Percentiles rank a stretch among this genome's conserved stretches.
Conservation (phyloP, 2,113 vertebrate genomes). For the Castor canadensis region DNA sequence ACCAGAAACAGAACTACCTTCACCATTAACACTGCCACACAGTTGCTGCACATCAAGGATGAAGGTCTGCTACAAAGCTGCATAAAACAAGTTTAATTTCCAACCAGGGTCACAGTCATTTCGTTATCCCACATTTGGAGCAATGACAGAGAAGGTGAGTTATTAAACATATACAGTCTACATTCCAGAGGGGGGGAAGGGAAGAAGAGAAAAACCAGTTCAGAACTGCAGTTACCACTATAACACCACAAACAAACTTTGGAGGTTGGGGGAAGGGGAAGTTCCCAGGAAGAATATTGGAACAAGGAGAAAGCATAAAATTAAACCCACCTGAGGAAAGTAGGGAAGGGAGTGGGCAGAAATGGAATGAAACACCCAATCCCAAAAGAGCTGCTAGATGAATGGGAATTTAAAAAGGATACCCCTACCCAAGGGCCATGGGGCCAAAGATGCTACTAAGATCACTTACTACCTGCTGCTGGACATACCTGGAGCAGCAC, state of each 20-base stretch:
- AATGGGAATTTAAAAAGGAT: conserved; percentile 39
- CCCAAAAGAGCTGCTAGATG: conserved; percentile 24
- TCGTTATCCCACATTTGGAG: conserved; percentile 74
- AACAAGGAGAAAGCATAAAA: conserved; percentile 56
- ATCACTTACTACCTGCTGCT: conserved; percentile 65
- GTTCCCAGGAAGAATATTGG: conserved; percentile 51
- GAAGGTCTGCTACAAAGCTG: conserved; percentile 74
- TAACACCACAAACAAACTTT: conserved; percentile 70
- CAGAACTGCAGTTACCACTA: conserved; percentile 72
- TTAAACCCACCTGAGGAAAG: conserved; percentile 51
- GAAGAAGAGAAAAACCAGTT: conserved; percentile 69
- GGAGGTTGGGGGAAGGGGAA: neutral
- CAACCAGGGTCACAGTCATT: conserved; percentile 80
- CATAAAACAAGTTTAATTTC: conserved; percentile 86
- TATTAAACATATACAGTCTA: conserved; percentile 77
- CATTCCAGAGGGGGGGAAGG: conserved; percentile 72
- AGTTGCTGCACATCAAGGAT: conserved; percentile 66
- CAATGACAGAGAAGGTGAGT: conserved; percentile 75
- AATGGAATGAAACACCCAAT: conserved; percentile 49
- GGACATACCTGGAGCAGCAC: conserved; percentile 37
- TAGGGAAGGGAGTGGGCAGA: conserved; percentile 5
- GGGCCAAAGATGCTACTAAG: neutral
- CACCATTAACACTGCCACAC: neutral
- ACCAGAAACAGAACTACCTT: neutral
- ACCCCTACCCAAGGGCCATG: conserved; percentile 18